Evolutionary conservation across 2,797 vertebrate genomes (phyloP), one percentile per base, ranked within the genome.

Genomic region (Salarias fasciatus): DNA sequence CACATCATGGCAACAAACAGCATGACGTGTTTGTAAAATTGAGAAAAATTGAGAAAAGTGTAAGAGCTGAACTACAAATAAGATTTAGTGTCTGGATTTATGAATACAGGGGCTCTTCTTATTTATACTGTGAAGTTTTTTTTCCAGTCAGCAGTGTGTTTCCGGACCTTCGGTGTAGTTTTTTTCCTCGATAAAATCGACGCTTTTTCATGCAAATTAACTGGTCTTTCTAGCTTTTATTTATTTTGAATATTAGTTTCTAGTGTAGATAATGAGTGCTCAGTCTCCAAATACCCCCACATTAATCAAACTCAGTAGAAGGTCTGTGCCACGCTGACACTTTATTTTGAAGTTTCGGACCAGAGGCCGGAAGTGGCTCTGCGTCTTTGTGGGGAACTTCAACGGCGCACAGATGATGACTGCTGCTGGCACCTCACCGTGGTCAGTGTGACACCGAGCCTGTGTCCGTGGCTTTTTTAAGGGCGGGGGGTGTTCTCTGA

Each of bases 261-360:
- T 2, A 24, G 18, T 24, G 18, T 24, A 18, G 33, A 3, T 9
- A 1, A n/a, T n/a, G 18, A 5, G 2, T 0, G 4, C 14, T 11
- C 5, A 1, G 3, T 0, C 2, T 4, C 6, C 0, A 54, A 24
- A 33, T 1, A 2, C 3, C 1, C 7, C 35, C 8, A 6, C 0
- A 9, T 9, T 6, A 7, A 35, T 2, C n/a, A 28, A n/a, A 3
- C 1, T 10, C 5, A 1, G 1, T 9, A 38, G 3, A 50, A 10
- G 3, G 1, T 24, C 0, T 37, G 14, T 4, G 4, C 6, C 8
- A 43, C 8, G 36, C 9, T 2, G 31, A 31, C 15, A 6, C 61
- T 41, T 84, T 83, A 76, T 80, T 86, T 65, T 86, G 65, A 82
- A 79, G 61, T 24, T 13, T 29, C 1, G n/a, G 37, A 7, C 38